Conservation (phyloP, 2,888 invertebrate species). For the Orchestes rusci region DNA sequence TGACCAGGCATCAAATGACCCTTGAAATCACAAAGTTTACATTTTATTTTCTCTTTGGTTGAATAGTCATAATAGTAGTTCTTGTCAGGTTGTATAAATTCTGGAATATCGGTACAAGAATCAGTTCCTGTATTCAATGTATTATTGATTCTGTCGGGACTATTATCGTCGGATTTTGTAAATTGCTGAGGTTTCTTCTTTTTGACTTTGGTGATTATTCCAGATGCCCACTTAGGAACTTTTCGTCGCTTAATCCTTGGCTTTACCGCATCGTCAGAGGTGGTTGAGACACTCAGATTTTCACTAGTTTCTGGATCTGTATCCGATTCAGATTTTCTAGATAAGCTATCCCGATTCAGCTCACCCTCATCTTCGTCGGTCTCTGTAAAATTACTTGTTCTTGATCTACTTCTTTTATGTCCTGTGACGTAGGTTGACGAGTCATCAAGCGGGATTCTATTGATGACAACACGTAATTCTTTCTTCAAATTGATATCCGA, state of each 20-base stretch:
- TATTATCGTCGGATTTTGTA: conserved; percentile 11
- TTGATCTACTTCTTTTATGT: not conserved
- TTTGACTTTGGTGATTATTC: conserved; percentile 27
- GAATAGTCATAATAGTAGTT: conserved; percentile 29
- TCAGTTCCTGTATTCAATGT: conserved; percentile 1
- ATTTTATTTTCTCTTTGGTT: conserved; percentile 37
- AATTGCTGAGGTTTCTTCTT: conserved; percentile 21
- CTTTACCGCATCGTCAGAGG: conserved; percentile 10
- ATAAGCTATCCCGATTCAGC: not conserved
- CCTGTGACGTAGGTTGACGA: not conserved
- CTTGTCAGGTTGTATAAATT: conserved; percentile 30
- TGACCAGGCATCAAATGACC: conserved; percentile 60
- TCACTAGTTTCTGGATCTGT: conserved; percentile 8
- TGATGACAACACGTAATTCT: conserved; percentile 30
- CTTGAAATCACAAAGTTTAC: conserved; percentile 54
- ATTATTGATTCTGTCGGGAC: conserved; percentile 5
- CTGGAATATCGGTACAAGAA: conserved; percentile 13
- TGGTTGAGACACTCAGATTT: conserved; percentile 3
- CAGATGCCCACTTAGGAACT: conserved; percentile 41
- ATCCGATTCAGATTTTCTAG: not conserved
- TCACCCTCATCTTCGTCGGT: not conserved
- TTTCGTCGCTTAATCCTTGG: conserved; percentile 34
- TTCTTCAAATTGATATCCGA: conserved; percentile 27
- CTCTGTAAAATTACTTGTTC: not conserved
- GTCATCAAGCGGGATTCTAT: conserved; percentile 32